Evolutionary conservation across 92 coral and sea anemone species (phyloP).

Genomic region (Actinernus sp.): DNA sequence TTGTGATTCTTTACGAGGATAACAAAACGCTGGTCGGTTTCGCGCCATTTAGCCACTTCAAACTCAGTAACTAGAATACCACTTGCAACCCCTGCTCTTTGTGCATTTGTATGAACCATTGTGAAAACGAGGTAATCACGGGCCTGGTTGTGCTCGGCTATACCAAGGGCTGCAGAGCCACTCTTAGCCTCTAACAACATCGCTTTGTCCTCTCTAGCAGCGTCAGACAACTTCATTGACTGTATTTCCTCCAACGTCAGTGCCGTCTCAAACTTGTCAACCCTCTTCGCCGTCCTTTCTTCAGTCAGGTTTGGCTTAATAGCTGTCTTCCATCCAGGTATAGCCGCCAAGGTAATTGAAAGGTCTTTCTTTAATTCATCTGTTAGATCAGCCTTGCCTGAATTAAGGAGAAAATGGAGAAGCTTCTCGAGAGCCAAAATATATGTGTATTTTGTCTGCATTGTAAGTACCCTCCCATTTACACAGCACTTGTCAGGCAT

Average conservation of each 20-base stretch:
- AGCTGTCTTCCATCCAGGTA: constrained; percentile 16
- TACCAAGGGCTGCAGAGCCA: background rate
- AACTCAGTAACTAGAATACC: constrained; percentile 10
- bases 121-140: constrained; percentile 12
- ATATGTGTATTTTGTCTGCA: constrained; percentile 8
- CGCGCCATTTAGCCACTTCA: constrained; percentile 4
- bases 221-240: constrained; percentile 2
- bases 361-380: background rate
- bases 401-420: constrained; percentile 5
- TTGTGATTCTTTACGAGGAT: constrained; percentile 14
- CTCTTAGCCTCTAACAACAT: background rate
- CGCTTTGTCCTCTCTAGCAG: background rate
- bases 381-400: background rate
- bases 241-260: constrained; percentile 3
- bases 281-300: constrained; percentile 6
- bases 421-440: constrained; percentile 9
- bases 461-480: too few species aligned
- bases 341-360: background rate
- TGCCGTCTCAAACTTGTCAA: background rate
- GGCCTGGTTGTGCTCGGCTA: constrained; percentile 7
- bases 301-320: constrained; percentile 9
- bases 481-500: too few species aligned
- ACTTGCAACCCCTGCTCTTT: constrained; percentile 6
- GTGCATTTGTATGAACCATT: constrained; percentile 13
- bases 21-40: constrained; percentile 2